A percentile compares a stretch with the other conserved stretches of the same genome.
These are phyloP conservation scores for Cochlearius cochlearius DNA, from an alignment of 2,113 vertebrate species.

Conservation along the genomic window DNA sequence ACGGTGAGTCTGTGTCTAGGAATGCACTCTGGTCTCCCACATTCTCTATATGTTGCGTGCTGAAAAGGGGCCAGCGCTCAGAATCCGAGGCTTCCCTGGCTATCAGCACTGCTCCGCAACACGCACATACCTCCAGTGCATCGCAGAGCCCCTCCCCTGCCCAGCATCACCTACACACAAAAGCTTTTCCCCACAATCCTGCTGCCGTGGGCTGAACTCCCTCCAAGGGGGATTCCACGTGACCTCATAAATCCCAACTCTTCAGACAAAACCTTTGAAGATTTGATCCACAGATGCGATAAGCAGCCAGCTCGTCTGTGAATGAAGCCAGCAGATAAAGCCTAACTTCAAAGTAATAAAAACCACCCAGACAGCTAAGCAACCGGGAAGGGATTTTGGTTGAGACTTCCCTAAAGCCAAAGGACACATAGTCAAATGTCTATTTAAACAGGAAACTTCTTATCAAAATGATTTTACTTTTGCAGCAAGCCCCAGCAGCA, in stretches of 20 bases:
- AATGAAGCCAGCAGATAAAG: slow-evolving; percentile 48
- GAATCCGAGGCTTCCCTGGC: background rate
- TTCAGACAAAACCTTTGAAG: slow-evolving; percentile 57
- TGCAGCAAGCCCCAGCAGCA: background rate
- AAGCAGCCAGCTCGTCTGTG: slow-evolving; percentile 51
- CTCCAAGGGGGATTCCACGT: slow-evolving; percentile 22
- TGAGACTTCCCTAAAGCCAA: slow-evolving; percentile 23
- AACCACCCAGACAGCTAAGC: slow-evolving; percentile 40
- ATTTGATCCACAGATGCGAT: slow-evolving; percentile 49
- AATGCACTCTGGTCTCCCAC: slow-evolving; percentile 65
- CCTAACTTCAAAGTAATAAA: slow-evolving; percentile 50
- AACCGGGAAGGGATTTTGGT: slow-evolving; percentile 7
- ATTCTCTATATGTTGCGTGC: background rate
- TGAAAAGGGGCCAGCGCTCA: background rate
- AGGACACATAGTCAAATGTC: slow-evolving; percentile 7
- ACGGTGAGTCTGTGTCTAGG: slow-evolving; percentile 78
- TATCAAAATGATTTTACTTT: slow-evolving; percentile 30
- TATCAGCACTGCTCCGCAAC: background rate
- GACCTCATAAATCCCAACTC: slow-evolving; percentile 48
- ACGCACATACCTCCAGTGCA: background rate
- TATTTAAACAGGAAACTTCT: slow-evolving; percentile 56
- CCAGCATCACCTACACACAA: background rate
- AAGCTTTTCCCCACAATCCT: background rate
- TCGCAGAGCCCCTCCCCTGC: background rate
- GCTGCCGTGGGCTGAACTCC: background rate